These are phyloP conservation scores for Labeo catla DNA, from an alignment of 2,113 vertebrate genomes.

Conservation along the genomic window DNA sequence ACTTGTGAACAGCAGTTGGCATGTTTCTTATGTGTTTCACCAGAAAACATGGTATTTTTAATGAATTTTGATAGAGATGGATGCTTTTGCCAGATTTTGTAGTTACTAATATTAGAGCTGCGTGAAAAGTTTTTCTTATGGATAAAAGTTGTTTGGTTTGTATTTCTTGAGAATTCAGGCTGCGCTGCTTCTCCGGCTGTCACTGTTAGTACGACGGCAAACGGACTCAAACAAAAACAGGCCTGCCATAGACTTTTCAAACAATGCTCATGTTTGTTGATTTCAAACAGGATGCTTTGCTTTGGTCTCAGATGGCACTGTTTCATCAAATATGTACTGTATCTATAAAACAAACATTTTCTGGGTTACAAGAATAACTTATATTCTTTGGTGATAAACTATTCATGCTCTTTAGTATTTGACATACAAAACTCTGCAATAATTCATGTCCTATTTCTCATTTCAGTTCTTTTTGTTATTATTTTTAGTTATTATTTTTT, in stretches of 20 bases:
- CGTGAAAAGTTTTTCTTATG: not conserved
- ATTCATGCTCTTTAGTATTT: slow-evolving; percentile 30
- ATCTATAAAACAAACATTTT: slow-evolving; percentile 36
- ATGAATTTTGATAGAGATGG: not conserved
- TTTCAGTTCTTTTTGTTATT: not conserved
- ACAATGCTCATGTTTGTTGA: slow-evolving; percentile 40
- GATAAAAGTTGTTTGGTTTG: not conserved
- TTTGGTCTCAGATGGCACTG: slow-evolving; percentile 22
- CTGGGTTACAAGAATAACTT: slow-evolving; percentile 38
- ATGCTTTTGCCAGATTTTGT: not conserved
- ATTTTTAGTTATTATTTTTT: not conserved
- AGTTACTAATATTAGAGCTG: slow-evolving; percentile 12
- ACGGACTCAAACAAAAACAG: not conserved
- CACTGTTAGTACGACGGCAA: not conserved
- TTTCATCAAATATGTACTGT: slow-evolving; percentile 32
- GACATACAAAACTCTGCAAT: slow-evolving; percentile 18
- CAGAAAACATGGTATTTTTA: not conserved
- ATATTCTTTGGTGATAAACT: slow-evolving; percentile 37
- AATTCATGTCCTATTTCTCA: slow-evolving; percentile 15
- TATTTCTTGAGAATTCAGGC: not conserved
- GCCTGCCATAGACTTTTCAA: slow-evolving; percentile 10
- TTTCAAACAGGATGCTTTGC: slow-evolving; percentile 39
- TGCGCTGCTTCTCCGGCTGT: not conserved
- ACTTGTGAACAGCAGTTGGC: not conserved
- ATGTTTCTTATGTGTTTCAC: not conserved